Evolutionary conservation across 2,113 vertebrate species (phyloP), one percentile per base, ranked within the genome.

Genomic region (Symphodus melops): DNA sequence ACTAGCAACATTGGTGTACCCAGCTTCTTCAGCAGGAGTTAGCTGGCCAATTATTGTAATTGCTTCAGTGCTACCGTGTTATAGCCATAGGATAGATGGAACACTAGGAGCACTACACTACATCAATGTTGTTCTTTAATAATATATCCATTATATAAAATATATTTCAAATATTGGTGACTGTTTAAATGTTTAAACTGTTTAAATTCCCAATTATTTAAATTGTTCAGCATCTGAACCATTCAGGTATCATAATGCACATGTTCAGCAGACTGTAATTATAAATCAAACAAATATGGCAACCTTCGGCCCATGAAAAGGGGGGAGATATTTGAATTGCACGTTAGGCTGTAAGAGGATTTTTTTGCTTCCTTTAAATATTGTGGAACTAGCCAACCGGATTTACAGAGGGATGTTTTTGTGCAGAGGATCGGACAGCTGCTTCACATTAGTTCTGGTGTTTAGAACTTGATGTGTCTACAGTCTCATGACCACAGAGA

Each of bases 371-470:
- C 6, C 8, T 17, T 17, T 7, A 14, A 9, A 73, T 68, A 61
- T 54, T 62, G 63, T 41, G 1, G 23, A 86, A 59, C 69, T 59
- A 56, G 68, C 69, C 75, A 82, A 48, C 65, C 70, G 67, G 70
- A 56, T 75, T 20, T 6, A 83, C 88, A 81, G 62, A 81, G 64
- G 25, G 65, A 70, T 70, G 55, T 77, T 88, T 87, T 78, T 79
- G 81, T 67, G 78, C 68, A 81, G 64, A 46, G 72, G 64, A 75
- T 76, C 20, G 79, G 87, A 89, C 91, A 91, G 88, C 89, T 91
- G 89, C 81, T 91, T 74, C 79, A 81, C 79, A 88, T 93, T 89
- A 87, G 69, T 89, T 88, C 77, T 76, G 75, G 85, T 70, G 42
- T 86, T 85, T 83, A 84, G 75, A 83, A 60, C 75, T 46, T 68